Evolutionary conservation across 53 echinoderm and acorn worm genomes (phyloP).

Genomic region (Luidia sarsii): DNA sequence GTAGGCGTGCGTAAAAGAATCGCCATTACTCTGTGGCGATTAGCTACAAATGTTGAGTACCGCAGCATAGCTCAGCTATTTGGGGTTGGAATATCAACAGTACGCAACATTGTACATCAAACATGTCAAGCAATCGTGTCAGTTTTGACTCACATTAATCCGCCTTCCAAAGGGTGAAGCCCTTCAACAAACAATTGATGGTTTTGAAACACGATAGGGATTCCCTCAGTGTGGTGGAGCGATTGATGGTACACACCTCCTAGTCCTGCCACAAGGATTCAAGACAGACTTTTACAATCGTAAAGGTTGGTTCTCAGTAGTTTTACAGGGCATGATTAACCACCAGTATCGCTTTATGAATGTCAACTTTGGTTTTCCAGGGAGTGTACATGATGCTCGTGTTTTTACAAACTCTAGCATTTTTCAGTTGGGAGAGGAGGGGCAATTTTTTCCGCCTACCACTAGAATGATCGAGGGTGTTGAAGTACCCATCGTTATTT

Average conservation of each 20-base stretch:
- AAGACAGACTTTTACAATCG: slow-evolving; percentile 68
- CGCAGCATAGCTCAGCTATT: slow-evolving; percentile 16
- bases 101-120: slow-evolving; percentile 60
- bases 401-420: slow-evolving; percentile 37
- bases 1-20: background rate
- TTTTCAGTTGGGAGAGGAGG: background rate
- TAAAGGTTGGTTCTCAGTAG: slow-evolving; percentile 71
- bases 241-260: slow-evolving; percentile 72
- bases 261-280: slow-evolving; percentile 41
- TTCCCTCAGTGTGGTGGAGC: slow-evolving; percentile 67
- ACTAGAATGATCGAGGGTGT: slow-evolving; percentile 30
- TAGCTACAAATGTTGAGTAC: slow-evolving; percentile 60
- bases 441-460: background rate
- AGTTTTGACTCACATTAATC: slow-evolving; percentile 34
- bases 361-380: slow-evolving; percentile 24
- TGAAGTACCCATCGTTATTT: slow-evolving; percentile 51
- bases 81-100: slow-evolving; percentile 26
- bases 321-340: slow-evolving; percentile 71
- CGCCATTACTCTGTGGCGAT: slow-evolving; percentile 1
- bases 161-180: slow-evolving; percentile 48
- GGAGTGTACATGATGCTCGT: slow-evolving; percentile 44
- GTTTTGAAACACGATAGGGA: slow-evolving; percentile 57
- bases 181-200: slow-evolving; percentile 29
- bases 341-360: slow-evolving; percentile 58
- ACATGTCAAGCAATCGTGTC: slow-evolving; percentile 45